Percentiles rank a stretch among this genome's conserved stretches.
These are phyloP conservation scores for Vanessa tameamea DNA, from an alignment of 1,140 invertebrate species.

Conservation along the genomic window DNA sequence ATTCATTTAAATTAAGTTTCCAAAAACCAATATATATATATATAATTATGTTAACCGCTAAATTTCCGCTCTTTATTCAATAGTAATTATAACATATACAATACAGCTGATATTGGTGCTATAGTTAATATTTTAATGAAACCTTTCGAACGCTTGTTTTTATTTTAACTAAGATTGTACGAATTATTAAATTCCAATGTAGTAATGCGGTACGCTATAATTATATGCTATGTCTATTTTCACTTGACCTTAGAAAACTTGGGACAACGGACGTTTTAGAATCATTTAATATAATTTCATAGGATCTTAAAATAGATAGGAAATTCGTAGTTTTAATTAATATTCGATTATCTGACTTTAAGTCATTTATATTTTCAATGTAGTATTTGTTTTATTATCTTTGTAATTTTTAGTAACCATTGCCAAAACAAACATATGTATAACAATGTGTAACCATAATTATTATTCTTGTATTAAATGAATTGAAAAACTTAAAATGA, in stretches of 20 bases:
- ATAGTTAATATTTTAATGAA: conserved; percentile 63
- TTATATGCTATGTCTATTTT: conserved; percentile 8
- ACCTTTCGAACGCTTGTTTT: conserved; percentile 50
- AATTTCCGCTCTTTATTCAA: conserved; percentile 4
- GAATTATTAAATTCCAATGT: conserved; percentile 9
- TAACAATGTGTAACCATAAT: conserved; percentile 24
- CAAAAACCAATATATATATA: no score
- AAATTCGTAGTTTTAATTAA: conserved; percentile 49
- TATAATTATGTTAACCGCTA: background rate
- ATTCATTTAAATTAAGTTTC: no score
- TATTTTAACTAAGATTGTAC: conserved; percentile 19
- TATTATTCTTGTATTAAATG: conserved; percentile 20
- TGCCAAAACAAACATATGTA: conserved; percentile 23
- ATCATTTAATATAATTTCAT: conserved; percentile 9
- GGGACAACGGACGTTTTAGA: conserved; percentile 15
- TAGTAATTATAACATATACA: conserved; percentile 3
- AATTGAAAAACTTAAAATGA: conserved; percentile 5
- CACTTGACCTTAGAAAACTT: conserved; percentile 7
- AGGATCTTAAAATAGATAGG: conserved; percentile 56
- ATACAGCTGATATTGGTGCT: conserved; percentile 75
- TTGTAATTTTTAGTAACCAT: conserved; percentile 29
- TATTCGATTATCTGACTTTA: conserved; percentile 56
- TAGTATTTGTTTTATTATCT: conserved; percentile 20
- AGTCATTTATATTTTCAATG: conserved; percentile 49
- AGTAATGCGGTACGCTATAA: conserved; percentile 19